phyloP scores from a whole-genome alignment of 1,140 invertebrate genomes.

The Bombus confusus region DNA sequence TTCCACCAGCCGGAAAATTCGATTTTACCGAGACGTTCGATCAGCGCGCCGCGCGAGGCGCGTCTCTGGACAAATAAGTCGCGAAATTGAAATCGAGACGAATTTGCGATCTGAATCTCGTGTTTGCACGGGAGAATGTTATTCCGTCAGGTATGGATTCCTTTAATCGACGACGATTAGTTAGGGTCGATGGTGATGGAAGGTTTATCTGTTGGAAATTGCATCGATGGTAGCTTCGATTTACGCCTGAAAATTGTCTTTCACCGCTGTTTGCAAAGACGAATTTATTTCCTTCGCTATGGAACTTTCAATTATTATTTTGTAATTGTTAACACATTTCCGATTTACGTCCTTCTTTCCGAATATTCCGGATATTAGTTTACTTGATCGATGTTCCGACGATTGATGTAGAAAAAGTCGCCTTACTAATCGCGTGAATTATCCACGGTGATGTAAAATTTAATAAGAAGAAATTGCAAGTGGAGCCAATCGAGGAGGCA shows the following conservation, averaged over 20 bases:
- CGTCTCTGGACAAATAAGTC: slow-evolving; percentile 49
- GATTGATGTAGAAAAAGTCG: too few species aligned
- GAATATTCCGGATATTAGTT: neutral
- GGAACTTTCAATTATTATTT: neutral
- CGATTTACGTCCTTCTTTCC: neutral
- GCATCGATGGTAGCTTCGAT: neutral
- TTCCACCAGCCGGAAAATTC: neutral
- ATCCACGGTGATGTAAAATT: too few species aligned
- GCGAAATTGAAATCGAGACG: slow-evolving; percentile 60
- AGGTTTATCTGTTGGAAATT: neutral
- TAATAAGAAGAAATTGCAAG: too few species aligned
- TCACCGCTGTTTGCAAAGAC: neutral
- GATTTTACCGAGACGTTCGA: neutral
- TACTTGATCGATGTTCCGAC: too few species aligned
- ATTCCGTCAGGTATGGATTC: neutral
- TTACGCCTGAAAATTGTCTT: neutral
- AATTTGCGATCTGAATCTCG: slow-evolving; percentile 22
- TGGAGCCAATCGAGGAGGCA: too few species aligned
- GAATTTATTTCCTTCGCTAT: neutral
- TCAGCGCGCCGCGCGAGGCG: neutral
- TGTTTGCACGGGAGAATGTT: slow-evolving; percentile 24
- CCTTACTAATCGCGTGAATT: neutral
- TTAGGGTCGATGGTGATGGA: neutral
- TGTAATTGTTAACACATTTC: neutral
- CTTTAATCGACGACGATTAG: slow-evolving; percentile 1